Percentiles rank a stretch among this genome's conserved stretches.
phyloP scores from a whole-genome alignment of 2,113 vertebrate genomes.

The Motacilla alba region DNA sequence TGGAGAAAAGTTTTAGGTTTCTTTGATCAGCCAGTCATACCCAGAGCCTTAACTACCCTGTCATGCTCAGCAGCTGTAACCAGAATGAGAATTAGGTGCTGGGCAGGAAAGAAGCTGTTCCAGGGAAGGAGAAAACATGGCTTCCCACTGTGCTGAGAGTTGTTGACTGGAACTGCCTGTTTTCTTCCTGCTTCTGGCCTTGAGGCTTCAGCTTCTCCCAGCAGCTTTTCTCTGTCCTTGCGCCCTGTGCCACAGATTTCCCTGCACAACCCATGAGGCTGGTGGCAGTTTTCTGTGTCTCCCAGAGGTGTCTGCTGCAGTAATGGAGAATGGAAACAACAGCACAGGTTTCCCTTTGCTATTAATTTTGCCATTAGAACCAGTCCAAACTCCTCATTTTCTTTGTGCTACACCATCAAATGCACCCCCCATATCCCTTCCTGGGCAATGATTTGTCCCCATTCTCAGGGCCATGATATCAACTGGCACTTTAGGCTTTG shows the following conservation, averaged over 20 bases:
- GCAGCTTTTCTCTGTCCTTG: neutral
- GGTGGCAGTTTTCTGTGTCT: neutral
- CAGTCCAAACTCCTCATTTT: neutral
- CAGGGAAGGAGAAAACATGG: neutral
- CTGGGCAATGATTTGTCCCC: accelerated
- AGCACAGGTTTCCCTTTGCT: neutral
- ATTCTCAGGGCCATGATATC: accelerated
- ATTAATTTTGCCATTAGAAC: neutral
- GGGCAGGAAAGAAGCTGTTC: neutral
- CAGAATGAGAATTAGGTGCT: neutral
- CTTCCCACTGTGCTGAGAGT: neutral
- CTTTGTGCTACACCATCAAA: neutral
- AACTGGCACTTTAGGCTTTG: neutral
- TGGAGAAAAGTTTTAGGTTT: neutral
- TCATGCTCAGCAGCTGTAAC: neutral
- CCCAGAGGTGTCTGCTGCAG: neutral
- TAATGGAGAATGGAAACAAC: neutral
- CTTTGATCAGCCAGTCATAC: neutral
- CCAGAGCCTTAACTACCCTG: neutral
- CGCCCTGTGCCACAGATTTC: neutral
- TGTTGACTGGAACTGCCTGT: neutral
- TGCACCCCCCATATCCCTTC: neutral
- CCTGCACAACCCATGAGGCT: neutral
- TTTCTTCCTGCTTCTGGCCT: neutral
- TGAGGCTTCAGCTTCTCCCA: neutral